Evolutionary conservation across 2,113 vertebrate species (phyloP).

Genomic region (Cebidichthys violaceus): DNA sequence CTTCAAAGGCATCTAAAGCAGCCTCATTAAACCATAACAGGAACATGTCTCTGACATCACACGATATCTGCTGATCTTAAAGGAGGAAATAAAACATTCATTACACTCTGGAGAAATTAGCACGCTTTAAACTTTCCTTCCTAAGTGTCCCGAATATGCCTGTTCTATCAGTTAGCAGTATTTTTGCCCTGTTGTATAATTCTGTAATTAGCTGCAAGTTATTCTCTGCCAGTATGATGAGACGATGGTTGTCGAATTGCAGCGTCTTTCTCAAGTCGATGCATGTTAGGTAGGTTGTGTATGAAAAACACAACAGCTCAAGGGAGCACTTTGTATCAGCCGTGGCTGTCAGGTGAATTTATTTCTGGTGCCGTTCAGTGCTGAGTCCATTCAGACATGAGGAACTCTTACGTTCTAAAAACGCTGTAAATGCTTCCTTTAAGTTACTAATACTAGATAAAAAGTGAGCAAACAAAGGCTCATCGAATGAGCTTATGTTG

Average conservation of each 20-base stretch:
- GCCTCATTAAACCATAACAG: slow-evolving; percentile 59
- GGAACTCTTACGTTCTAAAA: background rate
- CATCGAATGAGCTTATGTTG: background rate
- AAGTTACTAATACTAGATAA: background rate
- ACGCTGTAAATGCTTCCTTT: background rate
- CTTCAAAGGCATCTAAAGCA: slow-evolving; percentile 51
- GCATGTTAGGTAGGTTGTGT: slow-evolving; percentile 17
- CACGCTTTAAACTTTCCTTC: slow-evolving; percentile 43
- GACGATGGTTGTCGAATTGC: slow-evolving; percentile 29
- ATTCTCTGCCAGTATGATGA: slow-evolving; percentile 29
- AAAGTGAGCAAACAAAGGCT: background rate
- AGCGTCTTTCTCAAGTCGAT: slow-evolving; percentile 32
- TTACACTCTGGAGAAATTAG: slow-evolving; percentile 60
- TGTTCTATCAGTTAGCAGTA: slow-evolving; percentile 22
- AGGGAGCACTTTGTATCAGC: slow-evolving; percentile 26
- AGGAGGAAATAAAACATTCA: slow-evolving; percentile 59
- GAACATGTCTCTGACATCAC: slow-evolving; percentile 54
- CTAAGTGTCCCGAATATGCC: slow-evolving; percentile 18
- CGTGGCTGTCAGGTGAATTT: background rate
- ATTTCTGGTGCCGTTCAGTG: background rate
- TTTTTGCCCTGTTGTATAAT: slow-evolving; percentile 38
- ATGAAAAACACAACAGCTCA: slow-evolving; percentile 19
- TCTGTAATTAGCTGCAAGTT: slow-evolving; percentile 48
- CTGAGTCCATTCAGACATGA: slow-evolving; percentile 9
- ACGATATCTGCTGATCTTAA: slow-evolving; percentile 51